These are phyloP conservation scores for Ophioninae sp. DNA, from an alignment of 2,888 invertebrate species.

Conservation along the genomic window DNA sequence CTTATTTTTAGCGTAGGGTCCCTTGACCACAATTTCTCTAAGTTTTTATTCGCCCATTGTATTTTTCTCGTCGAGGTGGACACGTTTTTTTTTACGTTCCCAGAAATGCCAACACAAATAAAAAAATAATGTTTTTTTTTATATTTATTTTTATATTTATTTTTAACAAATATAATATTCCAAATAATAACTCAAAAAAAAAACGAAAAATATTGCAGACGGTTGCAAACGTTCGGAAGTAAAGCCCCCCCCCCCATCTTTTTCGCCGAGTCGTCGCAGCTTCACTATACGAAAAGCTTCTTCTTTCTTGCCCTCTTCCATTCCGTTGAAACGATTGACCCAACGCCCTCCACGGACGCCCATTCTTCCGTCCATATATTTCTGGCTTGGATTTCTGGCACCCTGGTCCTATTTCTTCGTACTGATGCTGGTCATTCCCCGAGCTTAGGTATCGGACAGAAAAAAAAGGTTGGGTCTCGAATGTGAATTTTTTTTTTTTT, in stretches of 20 bases:
- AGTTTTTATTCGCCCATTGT: neutral
- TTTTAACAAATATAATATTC: too few relatives aligned
- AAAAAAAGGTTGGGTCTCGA: neutral
- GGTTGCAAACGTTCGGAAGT: too few relatives aligned
- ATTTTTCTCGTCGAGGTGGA: neutral
- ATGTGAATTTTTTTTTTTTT: conserved; percentile 17
- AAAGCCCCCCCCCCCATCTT: too few relatives aligned
- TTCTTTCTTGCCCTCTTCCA: neutral
- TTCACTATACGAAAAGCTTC: neutral
- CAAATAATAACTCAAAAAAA: too few relatives aligned
- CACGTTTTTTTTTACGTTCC: neutral
- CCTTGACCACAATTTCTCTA: neutral
- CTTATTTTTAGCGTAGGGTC: neutral
- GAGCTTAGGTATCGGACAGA: neutral
- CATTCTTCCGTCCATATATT: too few relatives aligned
- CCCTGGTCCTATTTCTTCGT: too few relatives aligned
- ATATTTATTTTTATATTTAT: neutral
- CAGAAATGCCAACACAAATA: neutral
- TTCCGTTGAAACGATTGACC: too few relatives aligned
- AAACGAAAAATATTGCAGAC: too few relatives aligned
- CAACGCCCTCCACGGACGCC: too few relatives aligned
- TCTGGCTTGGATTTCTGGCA: too few relatives aligned
- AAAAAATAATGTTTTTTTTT: neutral
- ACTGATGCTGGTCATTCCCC: too few relatives aligned
- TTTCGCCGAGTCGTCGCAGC: neutral